Evolutionary conservation across 1,140 invertebrate genomes (phyloP), one percentile per base, ranked within the genome.

Genomic region (Magallana gigas): DNA sequence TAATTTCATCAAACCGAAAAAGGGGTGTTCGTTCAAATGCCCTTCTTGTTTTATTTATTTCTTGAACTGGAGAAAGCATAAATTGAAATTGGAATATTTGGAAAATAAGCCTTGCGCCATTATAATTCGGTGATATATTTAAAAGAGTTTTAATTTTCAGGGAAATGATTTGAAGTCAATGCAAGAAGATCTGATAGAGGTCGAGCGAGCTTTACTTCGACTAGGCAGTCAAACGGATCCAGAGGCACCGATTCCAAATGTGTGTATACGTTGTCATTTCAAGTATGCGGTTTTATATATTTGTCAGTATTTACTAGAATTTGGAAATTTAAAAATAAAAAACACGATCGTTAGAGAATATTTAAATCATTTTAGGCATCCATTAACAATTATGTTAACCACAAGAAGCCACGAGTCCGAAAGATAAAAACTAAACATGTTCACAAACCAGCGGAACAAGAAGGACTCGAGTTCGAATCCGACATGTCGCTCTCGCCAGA

Each of bases 401-500:
- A 29, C 18, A 76, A 76, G 18, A 76, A 76, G 48, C 68, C 18
- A 1, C 23, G 23, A 1, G 68, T 76, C 8, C 68, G 68, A 29
- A 76, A 76, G 36, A 76, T 76, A 12, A 76, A 83, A 83, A 83
- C 81, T 0, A 83, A 83, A 83, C 36, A 83, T 57, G 81, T 83
- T 16, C 48, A 83, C 48, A 83, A 83, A 29, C 90, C 90, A 5
- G 80, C 90, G 18, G 90, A 91, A 58, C 84, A 91, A 80, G 36
- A 71, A 64, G 88, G 88, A 8, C 60, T 71, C 7, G 85, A 84
- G 16, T 89, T 88, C 64, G 90, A 91, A 83, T 89, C 88, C 4
- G 90, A 91, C 62, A 89, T 91, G 58, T 84, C 80, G 12, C 83
- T 91, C 5, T 83, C 86, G 12, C 71, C 81, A 11, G 81, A 87